Evolutionary conservation across 2,113 vertebrate genomes (phyloP), one percentile per base, ranked within the genome.

Genomic region (Heterochromis multidens): DNA sequence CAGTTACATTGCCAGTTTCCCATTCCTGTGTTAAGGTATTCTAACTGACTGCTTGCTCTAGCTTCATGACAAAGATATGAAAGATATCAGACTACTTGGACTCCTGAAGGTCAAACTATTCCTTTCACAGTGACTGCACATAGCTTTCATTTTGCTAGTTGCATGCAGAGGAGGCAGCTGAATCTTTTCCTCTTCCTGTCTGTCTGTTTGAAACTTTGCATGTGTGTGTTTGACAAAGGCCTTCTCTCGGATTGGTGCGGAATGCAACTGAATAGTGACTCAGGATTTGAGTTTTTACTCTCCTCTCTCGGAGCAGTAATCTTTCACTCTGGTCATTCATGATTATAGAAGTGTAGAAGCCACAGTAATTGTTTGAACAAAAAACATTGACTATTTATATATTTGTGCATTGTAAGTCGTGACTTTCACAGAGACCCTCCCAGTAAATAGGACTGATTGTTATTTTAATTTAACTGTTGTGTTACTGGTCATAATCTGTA

Each of bases 241-340:
- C 81, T 86, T 85, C 88, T 95, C 90, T 95, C 92, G 25, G 84
- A 89, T 86, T 56, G 90, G 93, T 94, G 93, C 89, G 93, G 92
- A 95, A 95, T 94, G 88, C 89, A 83, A 78, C 82, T 81, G 46
- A 7, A 31, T 16, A 60, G 63, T 67, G 33, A 86, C 61, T 67
- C 40, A 21, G 81, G 56, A 82, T 88, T 80, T 58, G 40, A 76
- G 85, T 78, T 57, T 82, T 40, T 1, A 70, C 35, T 80, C 54
- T 1, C 21, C 62, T 82, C 62, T 23, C 77, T 63, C 83, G 54
- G 46, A 88, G 52, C 35, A 56, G 74, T 33, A 23, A 43, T 86
- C 67, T 67, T 80, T 72, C 16, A 21, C 21, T 29, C 59, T n/a
- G 9, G 52, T 17, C 79, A 16, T 56, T 79, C 58, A 61, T 60